A percentile compares a stretch with the other conserved stretches of the same genome.
These are phyloP conservation scores for Aethes cnicana DNA, from an alignment of 2,888 invertebrate genomes.

Conservation along the genomic window DNA sequence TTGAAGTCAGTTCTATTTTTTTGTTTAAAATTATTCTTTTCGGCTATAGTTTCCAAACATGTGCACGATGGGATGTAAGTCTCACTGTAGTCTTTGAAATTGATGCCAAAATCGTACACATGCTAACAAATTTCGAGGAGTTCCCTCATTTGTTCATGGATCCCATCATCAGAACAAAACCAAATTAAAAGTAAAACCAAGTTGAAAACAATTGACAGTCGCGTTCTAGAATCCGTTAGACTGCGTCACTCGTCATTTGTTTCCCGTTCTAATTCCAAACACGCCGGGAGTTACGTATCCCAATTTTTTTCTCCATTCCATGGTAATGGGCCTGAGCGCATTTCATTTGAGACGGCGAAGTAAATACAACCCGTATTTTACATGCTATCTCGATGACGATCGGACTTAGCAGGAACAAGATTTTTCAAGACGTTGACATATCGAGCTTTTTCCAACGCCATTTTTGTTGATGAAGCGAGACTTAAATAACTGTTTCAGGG, in stretches of 20 bases:
- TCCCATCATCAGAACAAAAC: too few species aligned
- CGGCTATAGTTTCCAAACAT: too few species aligned
- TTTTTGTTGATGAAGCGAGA: conserved; percentile 22
- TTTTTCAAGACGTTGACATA: conserved; percentile 43
- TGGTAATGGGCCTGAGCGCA: conserved; percentile 20
- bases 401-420: conserved; percentile 39
- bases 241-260: conserved; percentile 13
- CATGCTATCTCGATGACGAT: conserved; percentile 41
- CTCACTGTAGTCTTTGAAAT: too few species aligned
- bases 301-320: conserved; percentile 26
- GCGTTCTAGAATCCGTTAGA: background rate
- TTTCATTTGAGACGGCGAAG: conserved; percentile 18
- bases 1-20: too few species aligned
- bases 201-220: background rate
- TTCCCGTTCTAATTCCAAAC: conserved; percentile 9
- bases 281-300: conserved; percentile 12
- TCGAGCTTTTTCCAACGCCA: conserved; percentile 33
- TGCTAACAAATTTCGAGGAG: too few species aligned
- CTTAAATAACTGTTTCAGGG: too few species aligned
- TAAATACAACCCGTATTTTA: conserved; percentile 38
- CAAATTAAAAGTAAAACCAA: too few species aligned
- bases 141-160: too few species aligned
- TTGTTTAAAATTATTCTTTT: too few species aligned
- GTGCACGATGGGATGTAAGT: too few species aligned
- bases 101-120: background rate